Conservation (phyloP, 1,140 invertebrate genomes). For the Drosophila nigromelanica region DNA sequence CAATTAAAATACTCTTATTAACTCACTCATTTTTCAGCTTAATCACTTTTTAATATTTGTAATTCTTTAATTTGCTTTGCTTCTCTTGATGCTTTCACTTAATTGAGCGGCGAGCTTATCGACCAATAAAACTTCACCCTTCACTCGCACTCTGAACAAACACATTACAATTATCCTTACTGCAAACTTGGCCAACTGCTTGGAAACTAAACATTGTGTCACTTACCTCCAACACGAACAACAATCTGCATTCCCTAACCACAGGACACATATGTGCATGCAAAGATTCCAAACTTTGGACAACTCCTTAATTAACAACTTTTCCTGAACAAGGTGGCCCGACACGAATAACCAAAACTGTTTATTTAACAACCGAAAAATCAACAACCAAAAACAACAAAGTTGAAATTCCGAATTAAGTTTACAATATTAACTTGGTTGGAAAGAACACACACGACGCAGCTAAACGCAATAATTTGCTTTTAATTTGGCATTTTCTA, state of each 20-base stretch:
- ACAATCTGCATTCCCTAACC: conserved; percentile 11
- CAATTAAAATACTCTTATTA: too few relatives aligned
- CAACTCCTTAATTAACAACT: conserved; percentile 73
- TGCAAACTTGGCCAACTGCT: conserved; percentile 22
- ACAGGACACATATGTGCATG: conserved; percentile 6
- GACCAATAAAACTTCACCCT: neutral
- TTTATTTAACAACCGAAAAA: conserved; percentile 51
- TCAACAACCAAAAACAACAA: conserved; percentile 43
- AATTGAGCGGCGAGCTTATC: too few relatives aligned
- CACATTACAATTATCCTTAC: conserved; percentile 21
- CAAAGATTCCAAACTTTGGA: conserved; percentile 51
- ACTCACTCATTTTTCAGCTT: too few relatives aligned
- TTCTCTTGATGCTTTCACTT: too few relatives aligned
- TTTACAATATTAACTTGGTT: conserved; percentile 46
- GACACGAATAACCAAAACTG: conserved; percentile 50
- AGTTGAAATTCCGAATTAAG: conserved; percentile 6
- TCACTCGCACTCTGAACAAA: neutral
- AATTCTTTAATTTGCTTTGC: neutral
- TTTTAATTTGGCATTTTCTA: conserved; percentile 76
- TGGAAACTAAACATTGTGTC: conserved; percentile 19
- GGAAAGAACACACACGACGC: conserved; percentile 8
- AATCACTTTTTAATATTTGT: neutral
- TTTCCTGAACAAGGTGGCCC: conserved; percentile 40
- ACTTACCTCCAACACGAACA: neutral
- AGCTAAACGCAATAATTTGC: conserved; percentile 75